Conservation (phyloP, 2,888 invertebrate species). For the Scaptodrosophila latifasciaeformis region DNA sequence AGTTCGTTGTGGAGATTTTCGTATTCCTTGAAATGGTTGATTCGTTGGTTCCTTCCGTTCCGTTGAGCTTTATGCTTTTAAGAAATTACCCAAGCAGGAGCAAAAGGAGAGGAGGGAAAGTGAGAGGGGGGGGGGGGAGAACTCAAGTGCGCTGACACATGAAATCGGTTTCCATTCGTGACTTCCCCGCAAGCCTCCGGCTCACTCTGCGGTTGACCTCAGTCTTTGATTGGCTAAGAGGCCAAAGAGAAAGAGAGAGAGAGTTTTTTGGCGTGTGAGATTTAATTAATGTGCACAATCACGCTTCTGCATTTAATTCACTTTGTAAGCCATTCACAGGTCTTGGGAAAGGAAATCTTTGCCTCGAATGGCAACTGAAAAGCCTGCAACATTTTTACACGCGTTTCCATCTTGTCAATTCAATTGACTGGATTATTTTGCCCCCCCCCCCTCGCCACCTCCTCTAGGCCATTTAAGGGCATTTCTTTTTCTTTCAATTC, state of each 20-base stretch:
- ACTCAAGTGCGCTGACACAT: conserved; percentile 13
- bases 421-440: conserved; percentile 35
- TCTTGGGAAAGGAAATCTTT: too few relatives aligned
- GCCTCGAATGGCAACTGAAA: too few relatives aligned
- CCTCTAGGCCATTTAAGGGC: conserved; percentile 48
- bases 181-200: too few relatives aligned
- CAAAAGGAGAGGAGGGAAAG: neutral
- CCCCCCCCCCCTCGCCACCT: conserved; percentile 19
- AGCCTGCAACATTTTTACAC: conserved; percentile 49
- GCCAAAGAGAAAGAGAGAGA: conserved; percentile 5
- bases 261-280: conserved; percentile 5
- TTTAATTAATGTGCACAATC: conserved; percentile 50
- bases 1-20: conserved; percentile 17
- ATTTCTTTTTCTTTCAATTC: conserved; percentile 28
- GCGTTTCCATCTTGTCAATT: conserved; percentile 41
- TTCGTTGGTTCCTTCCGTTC: conserved; percentile 26
- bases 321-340: conserved; percentile 18
- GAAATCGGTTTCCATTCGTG: too few relatives aligned
- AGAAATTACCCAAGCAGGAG: conserved; percentile 13
- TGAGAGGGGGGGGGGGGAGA: neutral
- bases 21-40: too few relatives aligned
- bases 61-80: conserved; percentile 22
- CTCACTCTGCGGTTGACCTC: conserved; percentile 22
- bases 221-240: neutral
- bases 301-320: conserved; percentile 56